Evolutionary conservation across 2,113 vertebrate genomes (phyloP), one percentile per base, ranked within the genome.

Genomic region (Sterrhoptilus dennistouni): DNA sequence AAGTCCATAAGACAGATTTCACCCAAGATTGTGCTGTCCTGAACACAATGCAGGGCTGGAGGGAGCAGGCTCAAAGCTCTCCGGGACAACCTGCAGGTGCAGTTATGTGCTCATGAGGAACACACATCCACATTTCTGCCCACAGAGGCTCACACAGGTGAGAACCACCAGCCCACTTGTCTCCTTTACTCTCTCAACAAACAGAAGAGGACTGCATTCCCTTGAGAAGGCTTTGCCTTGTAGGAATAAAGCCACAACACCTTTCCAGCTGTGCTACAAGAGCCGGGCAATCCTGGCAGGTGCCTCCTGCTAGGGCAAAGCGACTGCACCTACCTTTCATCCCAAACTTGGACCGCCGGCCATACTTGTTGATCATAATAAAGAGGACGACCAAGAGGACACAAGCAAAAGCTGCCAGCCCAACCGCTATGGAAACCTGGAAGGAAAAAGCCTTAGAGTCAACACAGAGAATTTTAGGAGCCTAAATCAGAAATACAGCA

Each of bases 281-380:
- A 68, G 83, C 44, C 2, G 14, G 69, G n/a, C 20, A 95, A 80
- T 95, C 94, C 95, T 90, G 93, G 91, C 81, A 91, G 75, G 75
- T 93, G 85, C 64, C 84, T 87, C 66, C 83, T 86, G 87, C 72
- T 89, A 6, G 22, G 59, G 49, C 54, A 68, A 47, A 42, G 83
- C 0, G 0, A 28, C 25, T 85, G 90, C 82, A 94, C 90, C 97
- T 98, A 99, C 99, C 99, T 99, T 99, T 99, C 99, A 99, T 99
- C 83, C 99, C 99, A 91, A 99, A 99, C 96, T 99, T 99, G 96
- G 99, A 99, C 77, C 99, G 98, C 9, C 99, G 98, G 78, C 99
- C 99, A 11, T 99, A 99, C 96, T 99, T 99, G 98, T 99, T 99
- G 98, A 99, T 99, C 97, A 99, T 98, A 92, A 99, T 98, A 86